Conservation (phyloP, 64 coral and sea anemone genomes). For the Anthopleura sola region DNA sequence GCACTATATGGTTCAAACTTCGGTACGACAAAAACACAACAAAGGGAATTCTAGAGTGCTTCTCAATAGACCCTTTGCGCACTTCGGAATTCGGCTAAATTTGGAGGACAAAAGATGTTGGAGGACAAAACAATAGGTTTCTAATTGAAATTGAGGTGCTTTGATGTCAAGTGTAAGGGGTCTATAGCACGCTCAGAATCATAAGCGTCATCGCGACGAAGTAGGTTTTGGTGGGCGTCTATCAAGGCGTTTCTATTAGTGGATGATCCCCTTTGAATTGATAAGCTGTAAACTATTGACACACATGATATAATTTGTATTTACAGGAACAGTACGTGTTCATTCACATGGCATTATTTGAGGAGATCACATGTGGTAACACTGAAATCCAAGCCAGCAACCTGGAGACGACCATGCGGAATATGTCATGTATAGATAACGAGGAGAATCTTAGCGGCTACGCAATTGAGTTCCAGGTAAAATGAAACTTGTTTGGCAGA, state of each 20-base stretch:
- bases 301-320: neutral
- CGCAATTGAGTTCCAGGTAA: conserved; percentile 31
- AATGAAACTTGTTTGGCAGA: neutral
- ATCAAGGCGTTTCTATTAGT: too few relatives aligned
- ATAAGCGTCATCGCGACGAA: too few relatives aligned
- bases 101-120: too few relatives aligned
- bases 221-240: too few relatives aligned
- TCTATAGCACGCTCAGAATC: too few relatives aligned
- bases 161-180: too few relatives aligned
- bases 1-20: conserved; percentile 44
- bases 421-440: neutral
- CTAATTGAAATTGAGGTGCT: too few relatives aligned
- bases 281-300: neutral
- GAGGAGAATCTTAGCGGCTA: conserved; percentile 16
- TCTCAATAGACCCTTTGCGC: too few relatives aligned
- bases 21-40: neutral
- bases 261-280: too few relatives aligned
- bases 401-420: conserved; percentile 2
- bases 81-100: too few relatives aligned
- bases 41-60: too few relatives aligned
- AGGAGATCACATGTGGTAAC: conserved; percentile 32
- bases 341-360: conserved; percentile 34
- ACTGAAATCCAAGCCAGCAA: conserved; percentile 24
- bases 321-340: conserved; percentile 45
- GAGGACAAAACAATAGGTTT: too few relatives aligned